A percentile compares a stretch with the other conserved stretches of the same genome.
These are phyloP conservation scores for Catamblyrhynchus diadema DNA, from an alignment of 2,797 vertebrate genomes.

Conservation along the genomic window DNA sequence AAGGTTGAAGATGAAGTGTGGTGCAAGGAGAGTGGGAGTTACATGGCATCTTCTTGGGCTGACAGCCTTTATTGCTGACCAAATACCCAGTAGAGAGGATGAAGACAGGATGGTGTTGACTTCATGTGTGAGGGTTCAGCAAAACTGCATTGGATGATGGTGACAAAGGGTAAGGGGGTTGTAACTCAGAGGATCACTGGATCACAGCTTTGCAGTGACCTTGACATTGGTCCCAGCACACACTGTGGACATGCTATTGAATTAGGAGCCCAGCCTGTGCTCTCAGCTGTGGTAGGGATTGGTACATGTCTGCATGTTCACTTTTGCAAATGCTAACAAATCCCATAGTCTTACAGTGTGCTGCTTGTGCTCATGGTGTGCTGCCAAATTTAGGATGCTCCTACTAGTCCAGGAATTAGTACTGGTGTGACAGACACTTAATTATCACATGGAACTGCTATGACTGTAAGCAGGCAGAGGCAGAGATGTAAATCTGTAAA, in stretches of 20 bases:
- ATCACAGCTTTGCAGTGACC: background rate
- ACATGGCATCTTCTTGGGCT: background rate
- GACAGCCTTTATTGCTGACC: background rate
- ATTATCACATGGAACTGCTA: no score
- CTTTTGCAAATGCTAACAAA: background rate
- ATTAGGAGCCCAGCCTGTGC: background rate
- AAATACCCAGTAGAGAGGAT: background rate
- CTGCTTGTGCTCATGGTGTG: background rate
- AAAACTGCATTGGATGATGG: background rate
- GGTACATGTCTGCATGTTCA: background rate
- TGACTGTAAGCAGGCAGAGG: no score
- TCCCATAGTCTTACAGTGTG: background rate
- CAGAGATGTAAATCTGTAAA: background rate
- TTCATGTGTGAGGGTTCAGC: rapidly evolving
- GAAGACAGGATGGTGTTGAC: background rate
- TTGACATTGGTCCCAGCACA: background rate
- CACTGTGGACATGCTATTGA: background rate
- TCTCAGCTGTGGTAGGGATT: background rate
- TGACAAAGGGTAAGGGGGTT: background rate
- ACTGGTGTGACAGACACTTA: background rate
- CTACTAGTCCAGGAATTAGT: background rate
- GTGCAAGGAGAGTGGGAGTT: background rate
- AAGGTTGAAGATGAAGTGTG: background rate
- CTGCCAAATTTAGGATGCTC: background rate
- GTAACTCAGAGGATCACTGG: background rate